Percentiles rank a stretch among this genome's conserved stretches.
Conservation (phyloP, 2,888 invertebrate species). For the Oscheius sp. region DNA sequence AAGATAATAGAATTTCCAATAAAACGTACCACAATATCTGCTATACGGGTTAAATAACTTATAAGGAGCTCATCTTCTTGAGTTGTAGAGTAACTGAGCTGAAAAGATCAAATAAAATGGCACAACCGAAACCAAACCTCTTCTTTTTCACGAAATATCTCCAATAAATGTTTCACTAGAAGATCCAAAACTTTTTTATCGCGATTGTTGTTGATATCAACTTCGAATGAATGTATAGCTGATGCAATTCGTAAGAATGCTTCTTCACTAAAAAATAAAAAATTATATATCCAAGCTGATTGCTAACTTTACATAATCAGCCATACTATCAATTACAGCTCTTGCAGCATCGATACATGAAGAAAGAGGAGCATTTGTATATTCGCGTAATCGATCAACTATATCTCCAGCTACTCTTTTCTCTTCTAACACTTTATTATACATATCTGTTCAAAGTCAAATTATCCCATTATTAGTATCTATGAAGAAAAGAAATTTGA, state of each 20-base stretch:
- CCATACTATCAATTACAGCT: conserved; percentile 36
- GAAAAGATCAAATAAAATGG: conserved; percentile 1
- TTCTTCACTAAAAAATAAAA: conserved; percentile 30
- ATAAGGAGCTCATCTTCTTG: conserved; percentile 44
- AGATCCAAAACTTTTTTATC: conserved; percentile 43
- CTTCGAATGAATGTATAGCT: conserved; percentile 33
- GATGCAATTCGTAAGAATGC: conserved; percentile 21
- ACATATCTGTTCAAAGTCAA: conserved; percentile 33
- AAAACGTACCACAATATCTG: conserved; percentile 16
- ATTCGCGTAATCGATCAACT: conserved; percentile 45
- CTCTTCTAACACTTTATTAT: conserved; percentile 40
- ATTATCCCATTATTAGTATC: background rate
- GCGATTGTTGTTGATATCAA: conserved; percentile 46
- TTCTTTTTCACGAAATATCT: conserved; percentile 53
- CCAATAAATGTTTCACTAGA: conserved; percentile 32
- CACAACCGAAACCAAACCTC: conserved; percentile 35
- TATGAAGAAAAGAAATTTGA: background rate
- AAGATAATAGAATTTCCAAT: too few relatives aligned
- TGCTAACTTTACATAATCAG: conserved; percentile 44
- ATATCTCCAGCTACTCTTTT: conserved; percentile 43
- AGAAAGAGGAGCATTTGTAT: conserved; percentile 46
- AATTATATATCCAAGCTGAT: background rate
- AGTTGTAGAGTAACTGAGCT: conserved; percentile 47
- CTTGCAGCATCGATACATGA: conserved; percentile 44
- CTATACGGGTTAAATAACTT: background rate